These are phyloP conservation scores for Microchirus variegatus DNA, from an alignment of 2,797 vertebrate genomes.

Conservation along the genomic window DNA sequence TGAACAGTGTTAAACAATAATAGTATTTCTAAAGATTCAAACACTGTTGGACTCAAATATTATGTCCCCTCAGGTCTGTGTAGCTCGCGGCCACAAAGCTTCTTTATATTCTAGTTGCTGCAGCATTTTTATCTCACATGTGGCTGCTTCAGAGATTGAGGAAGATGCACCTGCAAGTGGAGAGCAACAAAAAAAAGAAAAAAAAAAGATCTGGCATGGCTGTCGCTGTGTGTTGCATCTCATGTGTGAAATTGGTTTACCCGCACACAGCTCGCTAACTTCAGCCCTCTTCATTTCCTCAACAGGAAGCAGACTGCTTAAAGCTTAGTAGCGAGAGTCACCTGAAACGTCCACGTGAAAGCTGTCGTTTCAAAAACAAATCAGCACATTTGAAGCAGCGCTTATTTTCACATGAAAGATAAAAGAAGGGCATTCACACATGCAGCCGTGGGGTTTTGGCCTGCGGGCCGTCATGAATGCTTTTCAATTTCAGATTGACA, in stretches of 20 bases:
- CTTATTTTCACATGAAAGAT: background rate
- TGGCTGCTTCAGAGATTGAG: slow-evolving; percentile 32
- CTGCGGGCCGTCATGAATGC: too few species aligned
- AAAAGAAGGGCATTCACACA: background rate
- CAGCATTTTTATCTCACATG: slow-evolving; percentile 47
- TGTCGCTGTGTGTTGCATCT: slow-evolving; percentile 25
- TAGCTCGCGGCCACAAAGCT: slow-evolving; percentile 13
- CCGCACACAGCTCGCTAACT: slow-evolving; percentile 48
- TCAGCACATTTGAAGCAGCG: background rate
- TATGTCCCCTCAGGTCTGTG: slow-evolving; percentile 2
- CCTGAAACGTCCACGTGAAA: slow-evolving; percentile 5
- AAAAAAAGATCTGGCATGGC: slow-evolving; percentile 29
- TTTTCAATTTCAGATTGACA: too few species aligned
- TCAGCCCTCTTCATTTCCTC: slow-evolving; percentile 55
- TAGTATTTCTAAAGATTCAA: slow-evolving; percentile 29
- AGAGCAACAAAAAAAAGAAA: slow-evolving; percentile 34
- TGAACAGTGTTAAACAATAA: slow-evolving; percentile 33
- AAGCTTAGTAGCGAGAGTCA: slow-evolving; percentile 16
- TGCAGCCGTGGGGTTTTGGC: too few species aligned
- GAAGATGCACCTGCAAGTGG: slow-evolving; percentile 52
- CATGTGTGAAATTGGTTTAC: slow-evolving; percentile 68
- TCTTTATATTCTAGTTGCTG: slow-evolving; percentile 35
- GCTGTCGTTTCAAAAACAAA: slow-evolving; percentile 1
- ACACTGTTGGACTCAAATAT: slow-evolving; percentile 32
- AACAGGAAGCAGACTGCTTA: slow-evolving; percentile 72